A percentile compares a stretch with the other conserved stretches of the same genome.
Evolutionary conservation across 92 coral and sea anemone species (phyloP).

Genomic region (Scolanthus callimorphus): DNA sequence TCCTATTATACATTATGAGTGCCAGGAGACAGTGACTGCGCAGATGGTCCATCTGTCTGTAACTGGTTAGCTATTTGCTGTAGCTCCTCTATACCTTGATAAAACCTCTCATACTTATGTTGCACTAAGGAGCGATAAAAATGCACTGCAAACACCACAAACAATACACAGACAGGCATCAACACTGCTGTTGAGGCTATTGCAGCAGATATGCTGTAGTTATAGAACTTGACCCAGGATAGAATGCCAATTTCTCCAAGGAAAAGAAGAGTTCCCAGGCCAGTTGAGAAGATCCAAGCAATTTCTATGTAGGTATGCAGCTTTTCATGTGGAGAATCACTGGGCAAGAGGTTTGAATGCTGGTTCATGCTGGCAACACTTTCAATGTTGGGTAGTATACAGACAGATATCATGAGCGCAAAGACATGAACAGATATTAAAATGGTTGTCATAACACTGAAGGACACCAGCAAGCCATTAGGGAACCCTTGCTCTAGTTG

Average conservation of each 20-base stretch:
- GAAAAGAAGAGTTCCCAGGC: constrained; percentile 92
- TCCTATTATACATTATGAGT: too few relatives aligned
- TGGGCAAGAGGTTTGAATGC: constrained; percentile 42
- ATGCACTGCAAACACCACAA: constrained; percentile 87
- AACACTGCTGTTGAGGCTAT: constrained; percentile 82
- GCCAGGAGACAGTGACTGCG: too few relatives aligned
- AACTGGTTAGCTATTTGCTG: constrained; percentile 88
- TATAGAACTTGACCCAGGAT: constrained; percentile 95
- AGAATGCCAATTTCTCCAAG: constrained; percentile 92
- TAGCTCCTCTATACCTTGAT: constrained; percentile 89
- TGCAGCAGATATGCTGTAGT: constrained; percentile 72
- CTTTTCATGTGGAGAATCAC: constrained; percentile 88
- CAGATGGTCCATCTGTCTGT: too few relatives aligned
- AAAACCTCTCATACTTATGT: constrained; percentile 86
- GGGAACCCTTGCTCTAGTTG: constrained; percentile 75
- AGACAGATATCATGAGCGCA: constrained; percentile 98
- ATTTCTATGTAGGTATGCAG: constrained; percentile 83
- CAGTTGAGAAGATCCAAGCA: constrained; percentile 99
- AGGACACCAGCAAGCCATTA: constrained; percentile 71
- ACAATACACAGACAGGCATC: constrained; percentile 83
- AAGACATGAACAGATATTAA: constrained; percentile 92
- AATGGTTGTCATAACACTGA: constrained; percentile 93
- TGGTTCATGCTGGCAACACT: constrained; percentile 80
- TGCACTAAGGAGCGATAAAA: constrained; percentile 89
- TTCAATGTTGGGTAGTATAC: constrained; percentile 94